Evolutionary conservation across 2,888 invertebrate genomes (phyloP).

Genomic region (Scrobipalpa costella): DNA sequence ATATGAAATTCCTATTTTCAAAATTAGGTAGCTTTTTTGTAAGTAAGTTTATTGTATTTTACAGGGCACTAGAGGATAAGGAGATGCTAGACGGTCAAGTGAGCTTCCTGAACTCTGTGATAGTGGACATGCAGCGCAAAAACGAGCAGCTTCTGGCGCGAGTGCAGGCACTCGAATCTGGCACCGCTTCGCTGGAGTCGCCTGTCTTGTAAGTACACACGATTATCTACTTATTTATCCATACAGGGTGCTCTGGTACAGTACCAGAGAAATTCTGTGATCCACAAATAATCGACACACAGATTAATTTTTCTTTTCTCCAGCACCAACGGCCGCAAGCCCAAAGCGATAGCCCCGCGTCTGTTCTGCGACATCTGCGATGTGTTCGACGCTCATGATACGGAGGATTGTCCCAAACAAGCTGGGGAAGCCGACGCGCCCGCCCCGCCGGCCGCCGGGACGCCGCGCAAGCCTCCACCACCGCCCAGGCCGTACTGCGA

Average conservation of each 20-base stretch:
- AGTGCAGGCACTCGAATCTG: constrained; percentile 89
- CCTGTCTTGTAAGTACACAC: constrained; percentile 57
- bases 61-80: constrained; percentile 64
- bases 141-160: constrained; percentile 91
- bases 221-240: no score
- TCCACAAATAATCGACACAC: no score
- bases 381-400: constrained; percentile 97
- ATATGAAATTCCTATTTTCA: no score
- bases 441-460: constrained; percentile 41
- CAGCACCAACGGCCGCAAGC: constrained; percentile 67
- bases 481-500: constrained; percentile 92
- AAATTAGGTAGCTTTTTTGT: no score
- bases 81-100: constrained; percentile 87
- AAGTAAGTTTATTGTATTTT: no score
- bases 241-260: background rate
- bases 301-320: background rate
- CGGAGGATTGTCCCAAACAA: constrained; percentile 97
- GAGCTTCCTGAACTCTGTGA: constrained; percentile 97
- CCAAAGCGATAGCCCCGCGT: constrained; percentile 85
- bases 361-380: constrained; percentile 99
- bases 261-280: no score
- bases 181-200: constrained; percentile 62
- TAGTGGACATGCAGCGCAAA: constrained; percentile 97
- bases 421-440: constrained; percentile 81
- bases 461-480: constrained; percentile 48